Evolutionary conservation across 2,797 vertebrate species (phyloP), one percentile per base, ranked within the genome.

Genomic region (Paedocypris micromegethes): DNA sequence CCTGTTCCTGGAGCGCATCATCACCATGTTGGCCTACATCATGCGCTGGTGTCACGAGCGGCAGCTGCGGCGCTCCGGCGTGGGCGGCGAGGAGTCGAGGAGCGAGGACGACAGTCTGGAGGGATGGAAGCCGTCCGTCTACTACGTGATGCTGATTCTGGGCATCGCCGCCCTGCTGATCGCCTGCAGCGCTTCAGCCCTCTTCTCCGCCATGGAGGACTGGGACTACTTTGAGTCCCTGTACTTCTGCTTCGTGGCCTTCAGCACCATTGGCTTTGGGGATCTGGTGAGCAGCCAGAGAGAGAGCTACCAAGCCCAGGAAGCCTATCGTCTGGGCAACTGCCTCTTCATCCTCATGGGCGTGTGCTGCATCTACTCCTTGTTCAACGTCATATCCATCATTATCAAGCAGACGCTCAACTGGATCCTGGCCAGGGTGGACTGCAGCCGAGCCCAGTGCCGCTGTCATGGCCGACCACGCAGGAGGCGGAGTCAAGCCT

Each of bases 201-300:
- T 92, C 6, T 92, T 90, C 79, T 85, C 87, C 58, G 77, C 87
- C 70, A 87, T 90, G 85, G 90, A 92, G 82, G 89, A 86, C 83
- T 92, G 90, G 90, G 88, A 85, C 80, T 92, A 90, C 48, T 83
- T 89, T 48, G 90, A 92, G 72, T 90, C 90, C 0, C 83, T 92
- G 1, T 92, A 92, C 78, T 92, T 92, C 76, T 92, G 90, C 70
- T 92, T 92, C 0, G 90, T 92, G 77, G 88, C 90, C 58, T 92
- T 92, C 83, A 91, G 90, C 83, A 92, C 90, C 74, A 92, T 92
- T 6, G 90, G 90, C 51, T 92, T 92, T 0, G 90, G 90, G 51
- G 90, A 92, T 81, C 75, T 91, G 67, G 90, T 92, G 65, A 92
- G 89, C 83, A 89, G 88, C 68, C 90, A 92, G 71, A 80, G 84